Evolutionary conservation across 2,113 vertebrate species (phyloP).

Genomic region (Antennarius striatus): DNA sequence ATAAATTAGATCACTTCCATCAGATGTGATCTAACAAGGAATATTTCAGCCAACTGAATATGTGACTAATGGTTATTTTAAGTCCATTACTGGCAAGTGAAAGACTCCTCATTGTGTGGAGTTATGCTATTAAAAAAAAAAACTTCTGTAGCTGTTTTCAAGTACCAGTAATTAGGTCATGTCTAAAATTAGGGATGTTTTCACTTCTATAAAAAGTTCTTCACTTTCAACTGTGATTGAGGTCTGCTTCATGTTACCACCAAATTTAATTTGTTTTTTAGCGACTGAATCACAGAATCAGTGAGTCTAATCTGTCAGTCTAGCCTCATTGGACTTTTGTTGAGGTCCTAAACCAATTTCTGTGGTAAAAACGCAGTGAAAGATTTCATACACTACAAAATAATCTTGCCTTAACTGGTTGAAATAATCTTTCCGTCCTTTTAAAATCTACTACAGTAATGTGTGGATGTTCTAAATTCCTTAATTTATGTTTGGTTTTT

Average conservation of each 20-base stretch:
- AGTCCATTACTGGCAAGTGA: neutral
- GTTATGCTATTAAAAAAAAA: neutral
- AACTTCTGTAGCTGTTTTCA: neutral
- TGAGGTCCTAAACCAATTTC: too few relatives aligned
- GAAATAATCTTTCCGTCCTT: conserved; percentile 18
- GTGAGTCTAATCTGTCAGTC: too few relatives aligned
- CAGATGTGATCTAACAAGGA: too few relatives aligned
- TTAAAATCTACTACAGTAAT: conserved; percentile 52
- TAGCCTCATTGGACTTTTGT: too few relatives aligned
- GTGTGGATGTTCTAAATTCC: conserved; percentile 36
- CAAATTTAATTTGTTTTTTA: neutral
- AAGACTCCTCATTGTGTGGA: neutral
- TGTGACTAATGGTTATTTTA: conserved; percentile 5
- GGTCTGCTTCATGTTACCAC: conserved; percentile 1
- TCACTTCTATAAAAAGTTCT: neutral
- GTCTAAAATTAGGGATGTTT: conserved; percentile 3
- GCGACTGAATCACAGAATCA: conserved; percentile 11
- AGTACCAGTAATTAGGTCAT: neutral
- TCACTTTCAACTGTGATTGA: conserved; percentile 12
- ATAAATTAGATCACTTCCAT: too few relatives aligned
- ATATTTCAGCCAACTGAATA: neutral
- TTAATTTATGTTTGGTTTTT: conserved; percentile 33
- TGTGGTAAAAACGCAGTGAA: too few relatives aligned
- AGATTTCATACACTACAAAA: neutral
- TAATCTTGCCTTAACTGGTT: conserved; percentile 15